phyloP scores from a whole-genome alignment of 2,888 invertebrate species.

The Venustoraphidia nigricollis region DNA sequence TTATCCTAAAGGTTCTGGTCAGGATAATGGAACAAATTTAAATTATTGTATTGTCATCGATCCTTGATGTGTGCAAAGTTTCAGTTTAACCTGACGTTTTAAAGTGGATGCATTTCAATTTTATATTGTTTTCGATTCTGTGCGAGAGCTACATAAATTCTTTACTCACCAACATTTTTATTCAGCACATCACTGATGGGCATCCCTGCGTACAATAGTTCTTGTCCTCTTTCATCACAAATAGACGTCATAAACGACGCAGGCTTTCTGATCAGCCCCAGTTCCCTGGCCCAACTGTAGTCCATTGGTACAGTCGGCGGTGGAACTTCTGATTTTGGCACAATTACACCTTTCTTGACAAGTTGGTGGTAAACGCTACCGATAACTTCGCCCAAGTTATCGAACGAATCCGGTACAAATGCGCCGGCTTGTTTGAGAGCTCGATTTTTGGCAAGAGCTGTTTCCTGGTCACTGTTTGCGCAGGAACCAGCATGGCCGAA shows the following conservation, averaged over 20 bases:
- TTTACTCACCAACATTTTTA: conserved; percentile 55
- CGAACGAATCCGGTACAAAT: conserved; percentile 84
- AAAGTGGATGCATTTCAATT: too few species aligned
- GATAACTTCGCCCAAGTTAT: conserved; percentile 68
- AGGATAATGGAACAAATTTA: too few species aligned
- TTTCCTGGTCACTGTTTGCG: conserved; percentile 86
- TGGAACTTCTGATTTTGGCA: conserved; percentile 80
- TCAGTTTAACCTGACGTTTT: too few species aligned
- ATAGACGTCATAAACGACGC: conserved; percentile 99
- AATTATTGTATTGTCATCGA: too few species aligned
- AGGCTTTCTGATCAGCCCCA: conserved; percentile 95
- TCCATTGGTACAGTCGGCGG: conserved; percentile 99
- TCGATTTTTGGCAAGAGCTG: conserved; percentile 83
- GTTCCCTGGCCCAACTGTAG: conserved; percentile 94
- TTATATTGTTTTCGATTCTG: too few species aligned
- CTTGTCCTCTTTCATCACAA: conserved; percentile 97
- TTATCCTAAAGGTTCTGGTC: too few species aligned
- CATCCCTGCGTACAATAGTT: conserved; percentile 91
- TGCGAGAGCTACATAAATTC: too few species aligned
- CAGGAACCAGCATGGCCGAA: conserved; percentile 99
- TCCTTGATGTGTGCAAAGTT: too few species aligned
- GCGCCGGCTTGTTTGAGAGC: conserved; percentile 73
- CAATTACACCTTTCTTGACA: conserved; percentile 68
- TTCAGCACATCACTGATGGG: conserved; percentile 78
- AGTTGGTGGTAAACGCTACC: conserved; percentile 57